Percentiles rank a stretch among this genome's conserved stretches.
These are phyloP conservation scores for Dromococcyx pavoninus DNA, from an alignment of 2,797 vertebrate genomes.

Conservation along the genomic window DNA sequence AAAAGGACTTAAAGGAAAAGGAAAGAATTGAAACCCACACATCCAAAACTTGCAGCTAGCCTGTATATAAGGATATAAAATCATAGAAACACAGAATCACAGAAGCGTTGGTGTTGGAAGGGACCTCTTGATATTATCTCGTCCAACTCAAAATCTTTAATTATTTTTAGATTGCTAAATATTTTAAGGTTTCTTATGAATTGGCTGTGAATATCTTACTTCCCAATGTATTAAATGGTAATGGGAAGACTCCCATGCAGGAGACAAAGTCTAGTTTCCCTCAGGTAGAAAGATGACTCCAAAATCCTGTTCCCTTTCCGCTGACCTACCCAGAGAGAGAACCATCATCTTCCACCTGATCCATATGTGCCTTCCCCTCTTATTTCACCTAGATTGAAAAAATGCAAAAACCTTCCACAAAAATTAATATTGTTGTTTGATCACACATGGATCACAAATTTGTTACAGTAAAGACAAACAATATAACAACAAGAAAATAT, in stretches of 20 bases:
- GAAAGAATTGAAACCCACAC: neutral
- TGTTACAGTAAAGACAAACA: neutral
- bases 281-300: neutral
- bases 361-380: neutral
- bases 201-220: neutral
- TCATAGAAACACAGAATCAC: neutral
- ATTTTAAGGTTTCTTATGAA: neutral
- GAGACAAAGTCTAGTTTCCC: neutral
- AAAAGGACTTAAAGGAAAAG: neutral
- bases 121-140: neutral
- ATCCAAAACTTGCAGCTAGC: neutral
- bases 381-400: neutral
- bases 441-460: neutral
- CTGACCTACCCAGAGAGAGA: neutral
- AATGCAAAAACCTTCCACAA: neutral
- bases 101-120: neutral
- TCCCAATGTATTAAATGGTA: fast-evolving
- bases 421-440: neutral
- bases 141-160: neutral
- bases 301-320: neutral
- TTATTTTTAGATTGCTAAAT: neutral
- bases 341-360: neutral
- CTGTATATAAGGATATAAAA: neutral
- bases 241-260: neutral
- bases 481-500: neutral